Evolutionary conservation across 2,797 vertebrate genomes (phyloP), one percentile per base, ranked within the genome.

Genomic region (Serranus cabrilla): DNA sequence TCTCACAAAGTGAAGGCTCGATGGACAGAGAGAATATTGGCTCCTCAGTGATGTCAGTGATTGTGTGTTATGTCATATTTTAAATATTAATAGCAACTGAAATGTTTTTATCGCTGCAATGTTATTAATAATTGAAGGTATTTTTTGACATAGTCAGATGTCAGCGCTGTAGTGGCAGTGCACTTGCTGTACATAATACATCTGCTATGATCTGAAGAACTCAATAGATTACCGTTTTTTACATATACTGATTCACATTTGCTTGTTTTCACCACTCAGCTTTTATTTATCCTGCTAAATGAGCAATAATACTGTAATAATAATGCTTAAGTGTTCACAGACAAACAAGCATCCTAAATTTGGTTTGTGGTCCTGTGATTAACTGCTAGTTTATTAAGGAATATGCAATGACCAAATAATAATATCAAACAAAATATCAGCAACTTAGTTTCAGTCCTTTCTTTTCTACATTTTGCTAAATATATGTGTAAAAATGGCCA

Each of bases 251-350:
- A 18, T 56, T 45, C 13, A 11, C 13, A 37, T 45, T 31, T 54
- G 25, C n/a, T 39, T 65, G 6, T 64, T 40, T 64, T 18, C 31
- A 21, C n/a, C 13, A 13, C 14, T n/a, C 12, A 37, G 13, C 7
- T 23, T 49, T 63, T 17, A 21, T 50, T 63, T 50, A 50, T 40
- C n/a, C 46, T 65, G 52, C 34, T 6, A 42, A 64, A 34, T 34
- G 7, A 34, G 34, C 34, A 34, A 6, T 34, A 34, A 34, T 8
- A 34, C 34, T 34, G 7, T 27, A 3, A 27, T 27, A 27, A 27
- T 27, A 27, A 27, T n/a, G n/a, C n/a, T n/a, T n/a, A n/a, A n/a
- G n/a, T n/a, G n/a, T n/a, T n/a, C 2, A 39, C 37, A 39, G 37
- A 39, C 18, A 27, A n/a, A 18, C 25, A 18, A 12, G 12, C 18